Conservation (phyloP, 2,113 vertebrate species). For the Pelecanoides urinatrix region DNA sequence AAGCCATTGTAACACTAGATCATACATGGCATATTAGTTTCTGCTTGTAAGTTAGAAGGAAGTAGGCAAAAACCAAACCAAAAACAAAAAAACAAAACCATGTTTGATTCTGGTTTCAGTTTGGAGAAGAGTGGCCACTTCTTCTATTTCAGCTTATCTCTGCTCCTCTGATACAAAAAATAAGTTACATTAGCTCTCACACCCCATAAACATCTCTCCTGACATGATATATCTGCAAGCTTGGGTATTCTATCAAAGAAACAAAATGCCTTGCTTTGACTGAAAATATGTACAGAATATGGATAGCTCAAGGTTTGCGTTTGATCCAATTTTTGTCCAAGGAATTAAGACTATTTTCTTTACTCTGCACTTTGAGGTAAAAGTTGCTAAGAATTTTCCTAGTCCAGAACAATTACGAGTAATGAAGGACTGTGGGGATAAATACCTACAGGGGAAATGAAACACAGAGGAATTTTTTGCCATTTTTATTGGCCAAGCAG, state of each 20-base stretch:
- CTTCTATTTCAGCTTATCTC: neutral
- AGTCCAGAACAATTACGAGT: neutral
- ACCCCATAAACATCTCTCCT: neutral
- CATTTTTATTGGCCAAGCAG: neutral
- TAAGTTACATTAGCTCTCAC: neutral
- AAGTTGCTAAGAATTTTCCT: neutral
- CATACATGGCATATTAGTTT: neutral
- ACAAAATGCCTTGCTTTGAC: neutral
- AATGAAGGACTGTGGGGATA: neutral
- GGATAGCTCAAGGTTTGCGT: neutral
- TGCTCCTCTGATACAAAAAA: neutral
- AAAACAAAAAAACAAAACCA: neutral
- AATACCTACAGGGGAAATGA: fast-evolving
- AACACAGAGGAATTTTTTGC: neutral
- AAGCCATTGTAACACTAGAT: neutral
- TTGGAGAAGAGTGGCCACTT: neutral
- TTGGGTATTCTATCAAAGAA: neutral
- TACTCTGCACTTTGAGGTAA: neutral
- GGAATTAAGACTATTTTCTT: neutral
- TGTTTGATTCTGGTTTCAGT: neutral
- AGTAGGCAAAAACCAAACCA: neutral
- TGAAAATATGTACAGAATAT: neutral
- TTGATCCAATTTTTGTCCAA: neutral
- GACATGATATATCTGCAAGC: neutral
- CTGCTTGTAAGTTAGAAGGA: neutral